phyloP scores from a whole-genome alignment of 2,797 vertebrate species.

The Cynodonichthys magdalenae region DNA sequence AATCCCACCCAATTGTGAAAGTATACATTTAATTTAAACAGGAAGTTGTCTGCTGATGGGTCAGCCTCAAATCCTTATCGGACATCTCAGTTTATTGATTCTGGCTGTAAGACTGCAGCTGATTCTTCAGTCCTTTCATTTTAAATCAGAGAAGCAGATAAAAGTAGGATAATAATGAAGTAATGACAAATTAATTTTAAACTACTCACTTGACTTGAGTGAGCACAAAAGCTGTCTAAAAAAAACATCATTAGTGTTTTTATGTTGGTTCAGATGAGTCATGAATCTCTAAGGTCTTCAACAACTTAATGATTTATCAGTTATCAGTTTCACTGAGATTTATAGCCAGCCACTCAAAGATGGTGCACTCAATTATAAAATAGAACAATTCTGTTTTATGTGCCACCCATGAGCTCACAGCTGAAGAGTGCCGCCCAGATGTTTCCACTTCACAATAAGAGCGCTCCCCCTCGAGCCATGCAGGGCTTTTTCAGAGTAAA shows the following conservation, averaged over 20 bases:
- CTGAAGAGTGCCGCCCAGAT: neutral
- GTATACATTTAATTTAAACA: neutral
- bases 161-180: conserved; percentile 4
- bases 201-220: neutral
- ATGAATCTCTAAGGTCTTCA: neutral
- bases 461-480: neutral
- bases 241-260: neutral
- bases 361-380: neutral
- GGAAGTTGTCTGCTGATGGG: neutral
- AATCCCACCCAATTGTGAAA: neutral
- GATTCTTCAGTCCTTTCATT: neutral
- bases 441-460: conserved; percentile 11
- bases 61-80: conserved; percentile 1
- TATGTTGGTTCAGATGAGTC: neutral
- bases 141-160: neutral
- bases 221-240: neutral
- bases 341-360: neutral
- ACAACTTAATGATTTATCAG: neutral
- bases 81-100: conserved; percentile 6
- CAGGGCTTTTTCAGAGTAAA: neutral
- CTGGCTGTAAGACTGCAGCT: neutral
- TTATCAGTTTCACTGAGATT: neutral
- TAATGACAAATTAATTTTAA: conserved; percentile 15
- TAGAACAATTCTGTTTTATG: neutral
- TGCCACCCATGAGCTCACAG: neutral